These are phyloP conservation scores for Perdita meconis DNA, from an alignment of 2,888 invertebrate species.

Conservation along the genomic window DNA sequence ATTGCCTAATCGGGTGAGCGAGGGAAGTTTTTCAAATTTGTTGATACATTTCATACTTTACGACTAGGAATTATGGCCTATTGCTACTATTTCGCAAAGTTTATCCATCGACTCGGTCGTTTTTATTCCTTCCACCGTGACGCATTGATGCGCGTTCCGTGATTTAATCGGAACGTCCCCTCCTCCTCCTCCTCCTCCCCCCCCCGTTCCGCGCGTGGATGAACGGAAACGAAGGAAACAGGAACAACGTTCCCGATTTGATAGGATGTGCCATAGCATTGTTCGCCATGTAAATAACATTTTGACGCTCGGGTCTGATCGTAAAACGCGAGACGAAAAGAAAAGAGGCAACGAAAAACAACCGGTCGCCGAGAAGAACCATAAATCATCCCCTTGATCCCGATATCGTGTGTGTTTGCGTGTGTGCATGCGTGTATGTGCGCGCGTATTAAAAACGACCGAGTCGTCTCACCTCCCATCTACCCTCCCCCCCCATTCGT, in stretches of 20 bases:
- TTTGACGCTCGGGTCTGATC: slow-evolving; percentile 15
- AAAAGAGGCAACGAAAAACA: slow-evolving; percentile 8
- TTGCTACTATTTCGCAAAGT: slow-evolving; percentile 79
- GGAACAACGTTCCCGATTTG: slow-evolving; percentile 7
- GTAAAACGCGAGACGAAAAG: slow-evolving; percentile 13
- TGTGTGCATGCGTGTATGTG: slow-evolving; percentile 13
- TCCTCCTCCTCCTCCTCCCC: too few species aligned
- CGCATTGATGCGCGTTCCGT: slow-evolving; percentile 9
- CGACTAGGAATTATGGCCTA: slow-evolving; percentile 78
- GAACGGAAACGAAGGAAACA: not conserved
- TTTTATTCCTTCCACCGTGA: slow-evolving; percentile 44
- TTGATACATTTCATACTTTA: slow-evolving; percentile 80
- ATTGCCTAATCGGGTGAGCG: slow-evolving; percentile 70
- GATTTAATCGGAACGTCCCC: slow-evolving; percentile 19
- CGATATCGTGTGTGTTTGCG: slow-evolving; percentile 16
- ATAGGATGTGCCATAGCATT: slow-evolving; percentile 32
- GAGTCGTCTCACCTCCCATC: slow-evolving; percentile 43
- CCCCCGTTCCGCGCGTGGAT: not conserved
- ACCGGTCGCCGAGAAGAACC: slow-evolving; percentile 9
- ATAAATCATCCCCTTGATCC: slow-evolving; percentile 8
- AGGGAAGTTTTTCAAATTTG: slow-evolving; percentile 75
- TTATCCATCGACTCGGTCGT: slow-evolving; percentile 71
- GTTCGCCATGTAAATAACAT: slow-evolving; percentile 48
- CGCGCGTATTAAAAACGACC: slow-evolving; percentile 58
- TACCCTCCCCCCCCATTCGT: slow-evolving; percentile 43